Percentiles rank a stretch among this genome's conserved stretches.
phyloP scores from a whole-genome alignment of 37 sponge, comb jelly and placozoan genomes.

The Bolinopsis microptera region DNA sequence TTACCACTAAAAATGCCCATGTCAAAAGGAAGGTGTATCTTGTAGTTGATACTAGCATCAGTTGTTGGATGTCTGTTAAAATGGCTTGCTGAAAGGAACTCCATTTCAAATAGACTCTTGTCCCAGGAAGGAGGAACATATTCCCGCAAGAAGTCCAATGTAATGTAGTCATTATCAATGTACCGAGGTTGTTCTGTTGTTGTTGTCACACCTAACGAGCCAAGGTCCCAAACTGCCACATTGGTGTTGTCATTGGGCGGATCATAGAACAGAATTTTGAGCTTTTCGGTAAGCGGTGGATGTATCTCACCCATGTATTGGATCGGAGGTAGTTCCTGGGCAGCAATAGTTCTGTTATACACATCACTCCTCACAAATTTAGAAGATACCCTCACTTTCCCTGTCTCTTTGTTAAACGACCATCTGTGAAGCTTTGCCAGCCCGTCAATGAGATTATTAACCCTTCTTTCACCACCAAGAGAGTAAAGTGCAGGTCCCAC shows the following conservation, averaged over 20 bases:
- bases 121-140: not conserved
- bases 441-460: not conserved
- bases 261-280: slow-evolving; percentile 19
- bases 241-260: slow-evolving; percentile 7
- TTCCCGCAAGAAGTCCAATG: not conserved
- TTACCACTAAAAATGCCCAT: not conserved
- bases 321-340: not conserved
- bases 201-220: not conserved
- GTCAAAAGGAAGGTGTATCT: slow-evolving; percentile 15
- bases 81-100: slow-evolving; percentile 39
- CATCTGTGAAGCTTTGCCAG: slow-evolving; percentile 42
- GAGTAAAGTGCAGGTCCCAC: slow-evolving; percentile 41
- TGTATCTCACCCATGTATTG: not conserved
- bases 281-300: not conserved
- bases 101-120: not conserved
- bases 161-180: slow-evolving; percentile 20
- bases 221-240: slow-evolving; percentile 12
- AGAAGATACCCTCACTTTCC: not conserved
- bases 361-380: not conserved
- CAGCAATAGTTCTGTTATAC: not conserved
- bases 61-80: slow-evolving; percentile 28
- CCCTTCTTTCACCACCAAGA: slow-evolving; percentile 34
- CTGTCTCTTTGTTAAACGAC: slow-evolving; percentile 26
- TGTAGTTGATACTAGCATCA: slow-evolving; percentile 56
- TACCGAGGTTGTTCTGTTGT: not conserved